Conservation (phyloP, 2,888 invertebrate species). For the Tenthredo notha region DNA sequence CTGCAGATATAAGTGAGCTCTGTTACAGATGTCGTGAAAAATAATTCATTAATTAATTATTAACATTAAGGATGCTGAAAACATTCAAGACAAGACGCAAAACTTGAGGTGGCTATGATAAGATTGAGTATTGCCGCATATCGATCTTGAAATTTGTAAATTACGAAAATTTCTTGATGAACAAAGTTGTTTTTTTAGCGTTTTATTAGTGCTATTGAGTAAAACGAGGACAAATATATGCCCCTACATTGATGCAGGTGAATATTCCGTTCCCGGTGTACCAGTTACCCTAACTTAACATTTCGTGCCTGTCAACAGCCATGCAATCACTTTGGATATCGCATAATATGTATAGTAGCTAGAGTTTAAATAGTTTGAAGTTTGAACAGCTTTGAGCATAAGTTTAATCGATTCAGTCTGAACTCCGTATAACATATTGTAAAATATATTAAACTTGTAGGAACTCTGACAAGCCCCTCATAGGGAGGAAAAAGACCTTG, state of each 20-base stretch:
- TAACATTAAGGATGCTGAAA: background rate
- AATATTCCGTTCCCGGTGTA: conserved; percentile 18
- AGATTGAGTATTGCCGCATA: too few species aligned
- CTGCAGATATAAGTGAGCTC: background rate
- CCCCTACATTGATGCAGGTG: background rate
- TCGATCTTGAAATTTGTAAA: too few species aligned
- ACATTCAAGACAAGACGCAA: background rate
- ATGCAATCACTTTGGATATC: conserved; percentile 16
- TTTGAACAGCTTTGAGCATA: conserved; percentile 24
- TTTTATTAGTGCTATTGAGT: background rate
- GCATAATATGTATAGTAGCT: background rate
- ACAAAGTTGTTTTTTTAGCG: background rate
- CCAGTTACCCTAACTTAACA: conserved; percentile 35
- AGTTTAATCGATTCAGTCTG: conserved; percentile 9
- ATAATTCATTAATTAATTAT: background rate
- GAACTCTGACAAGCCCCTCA: background rate
- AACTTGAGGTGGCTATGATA: too few species aligned
- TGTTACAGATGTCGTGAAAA: conserved; percentile 1
- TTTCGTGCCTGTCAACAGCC: conserved; percentile 33
- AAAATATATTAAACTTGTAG: background rate
- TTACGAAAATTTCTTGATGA: background rate
- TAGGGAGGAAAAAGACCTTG: background rate
- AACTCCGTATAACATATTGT: background rate
- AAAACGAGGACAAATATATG: background rate
- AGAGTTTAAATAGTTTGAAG: conserved; percentile 38